Conservation (phyloP, 2,888 invertebrate species). For the Xestia c-nigrum region DNA sequence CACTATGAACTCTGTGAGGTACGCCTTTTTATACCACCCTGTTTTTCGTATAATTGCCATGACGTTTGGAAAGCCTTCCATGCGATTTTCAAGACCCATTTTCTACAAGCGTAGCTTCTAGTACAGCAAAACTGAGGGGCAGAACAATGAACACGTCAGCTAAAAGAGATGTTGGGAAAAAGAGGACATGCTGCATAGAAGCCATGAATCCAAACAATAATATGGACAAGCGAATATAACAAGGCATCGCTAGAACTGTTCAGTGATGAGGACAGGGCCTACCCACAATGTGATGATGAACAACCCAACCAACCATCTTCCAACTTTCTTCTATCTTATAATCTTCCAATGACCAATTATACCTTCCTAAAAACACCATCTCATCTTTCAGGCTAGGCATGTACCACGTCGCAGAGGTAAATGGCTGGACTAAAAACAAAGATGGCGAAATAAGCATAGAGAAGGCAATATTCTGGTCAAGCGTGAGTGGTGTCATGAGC, state of each 20-base stretch:
- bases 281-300: not conserved
- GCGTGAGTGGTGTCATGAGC: slow-evolving; percentile 92
- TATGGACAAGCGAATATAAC: not conserved
- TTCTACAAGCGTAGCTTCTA: not conserved
- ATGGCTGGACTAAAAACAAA: slow-evolving; percentile 87
- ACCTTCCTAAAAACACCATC: not conserved
- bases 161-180: not conserved
- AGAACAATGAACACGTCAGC: not conserved
- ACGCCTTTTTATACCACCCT: not conserved
- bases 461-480: slow-evolving; percentile 83
- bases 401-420: slow-evolving; percentile 91
- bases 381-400: slow-evolving; percentile 89
- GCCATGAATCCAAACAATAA: not conserved
- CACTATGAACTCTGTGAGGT: slow-evolving; percentile 90
- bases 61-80: not conserved
- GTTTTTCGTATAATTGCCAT: not conserved
- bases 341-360: not conserved
- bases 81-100: not conserved
- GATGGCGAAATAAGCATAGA: slow-evolving; percentile 80
- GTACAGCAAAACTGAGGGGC: not conserved
- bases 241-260: not conserved
- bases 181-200: not conserved
- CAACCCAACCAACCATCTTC: too few relatives aligned
- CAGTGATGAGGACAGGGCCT: not conserved
- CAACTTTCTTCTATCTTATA: not conserved